Evolutionary conservation across 2,888 invertebrate genomes (phyloP).

Genomic region (Gastrophysa polygoni): DNA sequence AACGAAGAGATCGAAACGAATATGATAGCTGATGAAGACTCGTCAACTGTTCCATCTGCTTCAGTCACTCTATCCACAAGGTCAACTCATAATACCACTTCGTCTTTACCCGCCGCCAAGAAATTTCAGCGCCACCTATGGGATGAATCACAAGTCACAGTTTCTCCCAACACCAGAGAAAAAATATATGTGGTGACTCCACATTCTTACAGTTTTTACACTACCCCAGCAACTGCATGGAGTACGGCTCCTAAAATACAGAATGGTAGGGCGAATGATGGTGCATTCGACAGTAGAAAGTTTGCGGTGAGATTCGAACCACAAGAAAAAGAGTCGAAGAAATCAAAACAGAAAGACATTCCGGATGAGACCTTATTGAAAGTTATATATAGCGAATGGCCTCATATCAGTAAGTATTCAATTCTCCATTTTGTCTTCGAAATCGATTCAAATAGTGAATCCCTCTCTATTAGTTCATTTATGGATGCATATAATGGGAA

Average conservation of each 20-base stretch:
- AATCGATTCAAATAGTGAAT: too few species aligned
- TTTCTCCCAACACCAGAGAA: slow-evolving; percentile 79
- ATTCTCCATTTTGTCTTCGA: not conserved
- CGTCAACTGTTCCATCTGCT: slow-evolving; percentile 10
- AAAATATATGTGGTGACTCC: slow-evolving; percentile 85
- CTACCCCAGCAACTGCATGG: slow-evolving; percentile 47
- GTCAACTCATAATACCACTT: slow-evolving; percentile 27
- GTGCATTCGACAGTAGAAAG: slow-evolving; percentile 38
- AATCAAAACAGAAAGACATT: slow-evolving; percentile 28
- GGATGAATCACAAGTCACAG: slow-evolving; percentile 72
- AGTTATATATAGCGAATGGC: slow-evolving; percentile 59
- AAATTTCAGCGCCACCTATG: slow-evolving; percentile 60
- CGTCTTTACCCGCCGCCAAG: slow-evolving; percentile 34
- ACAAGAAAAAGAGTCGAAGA: slow-evolving; percentile 30
- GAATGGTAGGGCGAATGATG: slow-evolving; percentile 42
- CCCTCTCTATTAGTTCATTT: too few species aligned
- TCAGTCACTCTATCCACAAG: slow-evolving; percentile 19
- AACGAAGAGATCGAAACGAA: slow-evolving; percentile 49
- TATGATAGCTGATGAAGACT: slow-evolving; percentile 42
- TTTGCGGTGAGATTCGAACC: slow-evolving; percentile 46
- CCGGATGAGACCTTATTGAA: slow-evolving; percentile 42
- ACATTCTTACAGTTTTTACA: slow-evolving; percentile 63
- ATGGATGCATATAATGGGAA: too few species aligned
- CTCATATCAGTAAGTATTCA: slow-evolving; percentile 57
- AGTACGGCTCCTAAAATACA: slow-evolving; percentile 52